Conservation (phyloP, 2,113 vertebrate species). For the Gymnocephalus cernua region DNA sequence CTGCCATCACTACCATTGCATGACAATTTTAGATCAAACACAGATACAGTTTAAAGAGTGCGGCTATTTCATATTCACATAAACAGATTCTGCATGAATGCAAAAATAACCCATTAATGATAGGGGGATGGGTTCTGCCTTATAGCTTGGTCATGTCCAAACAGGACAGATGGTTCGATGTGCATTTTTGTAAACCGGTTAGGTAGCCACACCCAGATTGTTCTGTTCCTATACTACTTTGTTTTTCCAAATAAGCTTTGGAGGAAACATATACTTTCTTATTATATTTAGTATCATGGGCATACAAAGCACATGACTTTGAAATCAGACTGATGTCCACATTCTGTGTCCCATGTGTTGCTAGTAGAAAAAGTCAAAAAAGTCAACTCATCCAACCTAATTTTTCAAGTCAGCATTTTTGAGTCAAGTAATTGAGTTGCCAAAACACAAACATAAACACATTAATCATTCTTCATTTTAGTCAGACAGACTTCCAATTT, state of each 20-base stretch:
- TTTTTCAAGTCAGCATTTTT: background rate
- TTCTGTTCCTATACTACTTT: background rate
- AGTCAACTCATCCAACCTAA: no score
- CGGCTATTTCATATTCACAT: slow-evolving; percentile 27
- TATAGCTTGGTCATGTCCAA: background rate
- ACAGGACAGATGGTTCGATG: background rate
- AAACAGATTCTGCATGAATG: background rate
- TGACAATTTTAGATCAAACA: slow-evolving; percentile 45
- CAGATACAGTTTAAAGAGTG: background rate
- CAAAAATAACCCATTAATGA: background rate
- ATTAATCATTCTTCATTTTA: background rate
- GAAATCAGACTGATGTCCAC: no score
- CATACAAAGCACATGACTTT: no score
- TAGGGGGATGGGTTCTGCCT: background rate
- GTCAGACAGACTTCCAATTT: background rate
- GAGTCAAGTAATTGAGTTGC: background rate
- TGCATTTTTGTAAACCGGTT: background rate
- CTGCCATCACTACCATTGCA: slow-evolving; percentile 14
- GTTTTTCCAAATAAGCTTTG: no score
- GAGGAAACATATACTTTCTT: no score
- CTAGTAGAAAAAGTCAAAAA: no score
- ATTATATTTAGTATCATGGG: background rate
- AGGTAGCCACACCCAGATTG: background rate
- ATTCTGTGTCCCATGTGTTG: no score
- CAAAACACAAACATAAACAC: background rate